Evolutionary conservation across 1,140 invertebrate species (phyloP).

Genomic region (Neotoxoptera formosana): DNA sequence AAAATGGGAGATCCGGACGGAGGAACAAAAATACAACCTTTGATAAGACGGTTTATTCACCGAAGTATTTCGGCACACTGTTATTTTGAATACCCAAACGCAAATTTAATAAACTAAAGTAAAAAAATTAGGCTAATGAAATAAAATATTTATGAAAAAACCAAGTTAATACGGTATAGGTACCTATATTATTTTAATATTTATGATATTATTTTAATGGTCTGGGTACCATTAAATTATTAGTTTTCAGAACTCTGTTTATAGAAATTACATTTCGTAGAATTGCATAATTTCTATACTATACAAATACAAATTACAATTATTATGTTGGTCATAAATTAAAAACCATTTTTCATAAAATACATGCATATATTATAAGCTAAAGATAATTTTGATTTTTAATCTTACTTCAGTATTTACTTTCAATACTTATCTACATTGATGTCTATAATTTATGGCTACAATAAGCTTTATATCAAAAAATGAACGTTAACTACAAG

Average conservation of each 20-base stretch:
- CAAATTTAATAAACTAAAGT: background rate
- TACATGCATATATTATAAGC: background rate
- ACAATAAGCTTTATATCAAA: slow-evolving; percentile 14
- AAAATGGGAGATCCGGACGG: background rate
- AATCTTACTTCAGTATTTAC: background rate
- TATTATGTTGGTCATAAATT: background rate
- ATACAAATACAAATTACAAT: background rate
- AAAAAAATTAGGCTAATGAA: background rate
- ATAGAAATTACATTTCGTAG: background rate
- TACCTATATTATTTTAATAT: background rate
- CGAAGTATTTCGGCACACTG: background rate
- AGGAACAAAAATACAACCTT: background rate
- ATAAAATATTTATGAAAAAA: background rate
- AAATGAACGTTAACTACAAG: slow-evolving; percentile 24
- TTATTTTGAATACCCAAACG: background rate
- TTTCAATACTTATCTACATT: background rate
- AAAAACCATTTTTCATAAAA: background rate
- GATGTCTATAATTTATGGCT: background rate
- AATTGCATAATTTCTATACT: background rate
- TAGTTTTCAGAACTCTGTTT: background rate
- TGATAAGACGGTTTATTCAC: background rate
- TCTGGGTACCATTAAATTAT: background rate
- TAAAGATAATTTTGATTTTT: background rate
- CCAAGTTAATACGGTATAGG: background rate
- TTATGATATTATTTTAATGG: background rate